These are phyloP conservation scores for Pipistrellus pygmaeus DNA, from an alignment of 2,797 vertebrate genomes.

Conservation along the genomic window DNA sequence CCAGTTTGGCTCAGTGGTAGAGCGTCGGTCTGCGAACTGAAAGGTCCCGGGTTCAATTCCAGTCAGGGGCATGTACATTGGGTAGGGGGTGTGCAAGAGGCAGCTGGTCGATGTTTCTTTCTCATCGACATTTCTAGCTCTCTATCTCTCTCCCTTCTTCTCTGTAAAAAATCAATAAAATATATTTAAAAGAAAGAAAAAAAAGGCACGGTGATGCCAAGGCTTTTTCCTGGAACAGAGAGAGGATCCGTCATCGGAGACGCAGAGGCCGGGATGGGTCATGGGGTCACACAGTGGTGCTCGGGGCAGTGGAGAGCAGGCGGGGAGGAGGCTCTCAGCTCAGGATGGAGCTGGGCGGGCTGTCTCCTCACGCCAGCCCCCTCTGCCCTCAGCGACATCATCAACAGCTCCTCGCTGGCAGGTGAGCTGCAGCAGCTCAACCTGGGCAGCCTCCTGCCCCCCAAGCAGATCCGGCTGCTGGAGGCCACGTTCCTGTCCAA, in stretches of 20 bases:
- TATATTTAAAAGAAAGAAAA: too few relatives aligned
- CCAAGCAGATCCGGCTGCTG: slow-evolving; percentile 84
- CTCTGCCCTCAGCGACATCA: slow-evolving; percentile 89
- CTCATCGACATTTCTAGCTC: too few relatives aligned
- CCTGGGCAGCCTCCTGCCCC: slow-evolving; percentile 91
- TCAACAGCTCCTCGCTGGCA: slow-evolving; percentile 88
- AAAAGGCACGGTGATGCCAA: rapidly evolving
- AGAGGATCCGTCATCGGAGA: rapidly evolving
- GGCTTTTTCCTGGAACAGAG: not conserved
- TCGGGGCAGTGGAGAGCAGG: not conserved
- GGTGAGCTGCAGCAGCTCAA: slow-evolving; percentile 85
- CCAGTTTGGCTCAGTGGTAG: too few relatives aligned
- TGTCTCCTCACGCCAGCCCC: not conserved
- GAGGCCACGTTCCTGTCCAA: slow-evolving; percentile 89
- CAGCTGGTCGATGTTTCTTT: too few relatives aligned
- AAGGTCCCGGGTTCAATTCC: too few relatives aligned
- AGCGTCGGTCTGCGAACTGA: too few relatives aligned
- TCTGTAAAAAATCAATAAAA: too few relatives aligned
- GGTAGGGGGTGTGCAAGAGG: too few relatives aligned
- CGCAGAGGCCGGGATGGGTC: not conserved
- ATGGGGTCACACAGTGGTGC: rapidly evolving
- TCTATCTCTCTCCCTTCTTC: too few relatives aligned
- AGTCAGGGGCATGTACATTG: too few relatives aligned
- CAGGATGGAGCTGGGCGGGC: rapidly evolving
- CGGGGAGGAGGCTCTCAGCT: not conserved